phyloP scores from a whole-genome alignment of 2,888 invertebrate species.

The Rosalia funebris region DNA sequence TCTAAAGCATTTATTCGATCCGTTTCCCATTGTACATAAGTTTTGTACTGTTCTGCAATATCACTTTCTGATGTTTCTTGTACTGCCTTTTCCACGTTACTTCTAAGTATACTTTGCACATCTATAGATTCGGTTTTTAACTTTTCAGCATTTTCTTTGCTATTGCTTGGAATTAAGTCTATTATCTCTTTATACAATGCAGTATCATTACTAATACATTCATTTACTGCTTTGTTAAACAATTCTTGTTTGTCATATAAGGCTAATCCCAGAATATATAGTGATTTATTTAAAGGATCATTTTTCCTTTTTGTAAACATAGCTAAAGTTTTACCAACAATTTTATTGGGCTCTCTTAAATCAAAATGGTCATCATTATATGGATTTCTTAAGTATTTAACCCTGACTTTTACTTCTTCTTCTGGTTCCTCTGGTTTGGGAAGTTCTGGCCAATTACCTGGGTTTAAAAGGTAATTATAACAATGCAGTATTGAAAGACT shows the following conservation, averaged over 20 bases:
- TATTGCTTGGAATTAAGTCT: conserved; percentile 59
- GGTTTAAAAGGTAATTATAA: conserved; percentile 73
- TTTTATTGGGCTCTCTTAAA: conserved; percentile 73
- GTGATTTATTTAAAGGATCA: conserved; percentile 65
- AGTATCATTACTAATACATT: conserved; percentile 53
- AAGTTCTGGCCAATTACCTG: conserved; percentile 64
- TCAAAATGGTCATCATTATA: conserved; percentile 93
- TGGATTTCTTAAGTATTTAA: conserved; percentile 82
- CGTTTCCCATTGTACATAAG: conserved; percentile 71
- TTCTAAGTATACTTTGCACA: conserved; percentile 64
- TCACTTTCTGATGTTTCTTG: conserved; percentile 69
- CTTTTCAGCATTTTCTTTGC: conserved; percentile 47
- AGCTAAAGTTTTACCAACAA: conserved; percentile 85
- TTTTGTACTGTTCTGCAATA: conserved; percentile 69
- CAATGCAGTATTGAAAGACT: conserved; percentile 79
- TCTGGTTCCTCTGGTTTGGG: conserved; percentile 61
- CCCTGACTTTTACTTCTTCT: conserved; percentile 68
- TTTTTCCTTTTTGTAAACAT: conserved; percentile 66
- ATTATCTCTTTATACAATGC: conserved; percentile 59
- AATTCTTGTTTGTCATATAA: conserved; percentile 59
- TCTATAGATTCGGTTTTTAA: conserved; percentile 45
- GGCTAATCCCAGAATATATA: conserved; percentile 63
- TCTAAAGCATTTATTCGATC: conserved; percentile 69
- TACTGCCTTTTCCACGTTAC: conserved; percentile 63
- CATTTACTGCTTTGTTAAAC: conserved; percentile 56